These are phyloP conservation scores for Pteropus rufus DNA, from an alignment of 2,797 vertebrate species.

Conservation along the genomic window DNA sequence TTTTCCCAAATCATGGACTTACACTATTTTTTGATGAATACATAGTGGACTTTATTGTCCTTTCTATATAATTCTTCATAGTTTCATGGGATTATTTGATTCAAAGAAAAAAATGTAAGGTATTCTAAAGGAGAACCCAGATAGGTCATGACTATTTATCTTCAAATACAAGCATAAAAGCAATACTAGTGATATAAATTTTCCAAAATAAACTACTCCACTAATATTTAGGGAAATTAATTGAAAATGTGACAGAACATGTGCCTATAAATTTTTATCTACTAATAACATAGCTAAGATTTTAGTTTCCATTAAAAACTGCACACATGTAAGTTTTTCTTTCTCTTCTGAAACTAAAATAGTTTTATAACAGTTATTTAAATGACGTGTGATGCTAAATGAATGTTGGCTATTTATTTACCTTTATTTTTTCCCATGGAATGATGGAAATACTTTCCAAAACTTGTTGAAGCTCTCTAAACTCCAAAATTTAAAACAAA, in stretches of 20 bases:
- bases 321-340: not conserved
- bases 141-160: not conserved
- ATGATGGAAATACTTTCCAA: not conserved
- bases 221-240: not conserved
- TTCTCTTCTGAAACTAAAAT: not conserved
- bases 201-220: not conserved
- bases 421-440: not conserved
- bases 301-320: not conserved
- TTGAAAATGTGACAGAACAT: not conserved
- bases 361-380: not conserved
- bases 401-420: not conserved
- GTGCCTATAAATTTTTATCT: not conserved
- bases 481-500: not conserved
- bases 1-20: not conserved
- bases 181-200: not conserved
- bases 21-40: not conserved
- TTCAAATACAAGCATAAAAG: not conserved
- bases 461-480: not conserved
- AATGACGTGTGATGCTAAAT: not conserved
- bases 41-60: not conserved
- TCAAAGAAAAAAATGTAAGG: not conserved
- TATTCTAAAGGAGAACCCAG: not conserved
- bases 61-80: not conserved
- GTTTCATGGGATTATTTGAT: slow-evolving; percentile 8
- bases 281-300: not conserved